Conservation (phyloP, 2,888 invertebrate species). For the Phalera bucephala region DNA sequence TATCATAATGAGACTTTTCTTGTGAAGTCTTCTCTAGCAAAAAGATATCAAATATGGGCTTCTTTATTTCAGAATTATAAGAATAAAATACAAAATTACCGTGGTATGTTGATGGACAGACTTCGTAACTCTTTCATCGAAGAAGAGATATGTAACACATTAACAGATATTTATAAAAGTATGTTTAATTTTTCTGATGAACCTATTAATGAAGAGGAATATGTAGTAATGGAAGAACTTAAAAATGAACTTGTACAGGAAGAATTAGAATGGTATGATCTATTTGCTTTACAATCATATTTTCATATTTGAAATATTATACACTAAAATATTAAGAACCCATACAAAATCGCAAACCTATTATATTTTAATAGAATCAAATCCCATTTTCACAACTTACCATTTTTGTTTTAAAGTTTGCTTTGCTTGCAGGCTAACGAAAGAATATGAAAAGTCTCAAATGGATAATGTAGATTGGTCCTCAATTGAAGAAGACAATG, state of each 20-base stretch:
- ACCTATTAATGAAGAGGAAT: slow-evolving; percentile 55
- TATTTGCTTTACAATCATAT: no score
- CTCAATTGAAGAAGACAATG: slow-evolving; percentile 53
- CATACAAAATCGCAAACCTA: no score
- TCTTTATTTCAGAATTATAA: slow-evolving; percentile 71
- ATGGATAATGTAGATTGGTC: slow-evolving; percentile 66
- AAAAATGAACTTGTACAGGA: slow-evolving; percentile 69
- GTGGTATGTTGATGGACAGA: slow-evolving; percentile 61
- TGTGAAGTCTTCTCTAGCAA: no score
- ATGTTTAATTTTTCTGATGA: slow-evolving; percentile 51
- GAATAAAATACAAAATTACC: slow-evolving; percentile 63
- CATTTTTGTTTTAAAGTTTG: no score
- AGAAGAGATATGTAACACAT: slow-evolving; percentile 50
- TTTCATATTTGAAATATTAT: no score
- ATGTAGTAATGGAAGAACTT: slow-evolving; percentile 56
- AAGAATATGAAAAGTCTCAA: slow-evolving; percentile 70
- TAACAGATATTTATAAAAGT: slow-evolving; percentile 62
- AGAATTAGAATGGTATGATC: slow-evolving; percentile 68
- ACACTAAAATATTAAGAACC: not conserved
- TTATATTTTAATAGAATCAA: no score
- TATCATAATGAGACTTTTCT: no score
- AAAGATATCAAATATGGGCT: no score
- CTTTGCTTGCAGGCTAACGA: slow-evolving; percentile 63
- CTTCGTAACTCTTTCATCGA: slow-evolving; percentile 51
- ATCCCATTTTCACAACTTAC: no score